phyloP scores from a whole-genome alignment of 2,113 vertebrate genomes.

The Chitala chitala region DNA sequence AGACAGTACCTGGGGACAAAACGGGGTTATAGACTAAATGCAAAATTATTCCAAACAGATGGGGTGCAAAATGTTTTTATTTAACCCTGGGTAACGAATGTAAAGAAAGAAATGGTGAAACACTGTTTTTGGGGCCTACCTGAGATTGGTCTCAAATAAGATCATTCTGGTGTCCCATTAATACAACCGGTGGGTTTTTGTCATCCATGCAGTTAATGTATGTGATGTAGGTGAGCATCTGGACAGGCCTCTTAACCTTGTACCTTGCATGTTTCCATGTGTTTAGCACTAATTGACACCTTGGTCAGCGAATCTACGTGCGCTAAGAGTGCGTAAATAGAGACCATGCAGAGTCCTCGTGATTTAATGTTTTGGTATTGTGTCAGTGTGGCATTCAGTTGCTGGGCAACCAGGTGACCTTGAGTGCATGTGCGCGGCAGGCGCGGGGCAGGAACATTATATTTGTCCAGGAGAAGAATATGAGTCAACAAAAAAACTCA shows the following conservation, averaged over 20 bases:
- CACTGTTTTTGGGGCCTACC: background rate
- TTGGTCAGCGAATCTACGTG: constrained; percentile 13
- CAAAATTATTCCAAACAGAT: constrained; percentile 63
- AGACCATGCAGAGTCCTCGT: background rate
- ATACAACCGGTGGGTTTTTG: background rate
- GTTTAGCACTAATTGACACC: constrained; percentile 10
- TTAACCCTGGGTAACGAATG: background rate
- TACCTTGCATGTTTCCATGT: background rate
- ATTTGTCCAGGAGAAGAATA: background rate
- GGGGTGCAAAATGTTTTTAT: constrained; percentile 52
- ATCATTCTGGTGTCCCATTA: background rate
- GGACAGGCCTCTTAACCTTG: constrained; percentile 7
- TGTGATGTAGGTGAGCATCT: background rate
- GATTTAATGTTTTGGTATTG: constrained; percentile 21
- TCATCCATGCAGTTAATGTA: background rate
- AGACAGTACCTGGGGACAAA: constrained; percentile 63
- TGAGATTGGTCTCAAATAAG: too few relatives aligned
- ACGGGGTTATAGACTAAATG: constrained; percentile 57
- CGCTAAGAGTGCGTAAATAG: constrained; percentile 5
- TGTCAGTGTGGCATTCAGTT: constrained; percentile 10
- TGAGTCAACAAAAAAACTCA: background rate
- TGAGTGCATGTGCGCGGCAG: background rate
- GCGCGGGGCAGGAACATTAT: background rate
- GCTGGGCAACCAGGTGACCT: constrained; percentile 21
- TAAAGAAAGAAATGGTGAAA: background rate